Evolutionary conservation across 2,797 vertebrate genomes (phyloP), one percentile per base, ranked within the genome.

Genomic region (Melanotaenia pygmaea): DNA sequence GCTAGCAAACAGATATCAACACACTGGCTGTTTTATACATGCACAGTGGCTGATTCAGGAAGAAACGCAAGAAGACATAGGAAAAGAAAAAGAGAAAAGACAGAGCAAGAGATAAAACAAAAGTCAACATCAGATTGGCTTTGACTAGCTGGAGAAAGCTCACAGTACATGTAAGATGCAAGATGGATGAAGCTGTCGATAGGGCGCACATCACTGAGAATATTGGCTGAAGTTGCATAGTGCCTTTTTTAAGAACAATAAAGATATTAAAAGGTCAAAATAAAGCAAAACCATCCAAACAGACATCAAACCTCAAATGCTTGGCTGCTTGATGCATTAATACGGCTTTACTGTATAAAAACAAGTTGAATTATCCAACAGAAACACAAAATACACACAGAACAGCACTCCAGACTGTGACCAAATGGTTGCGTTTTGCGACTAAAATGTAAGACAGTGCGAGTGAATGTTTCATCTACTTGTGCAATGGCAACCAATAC

Each of bases 261-360:
- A 59, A 64, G 18, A 79, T 64, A 70, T 71, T 59, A 59, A 67
- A 63, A 74, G 56, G 57, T 50, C n/a, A 63, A 22, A 20, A 74
- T 72, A 43, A 56, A 68, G 62, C 56, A 24, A 6, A 67, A 82
- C 62, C 12, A 54, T 8, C 51, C 26, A 9, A 70, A 72, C 38
- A 35, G 1, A 77, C 59, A 65, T 70, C 24, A 51, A 68, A 74
- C n/a, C 74, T 3, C 2, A 59, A 38, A 13, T 16, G 24, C 1
- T 10, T 35, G 34, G 57, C 26, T 63, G 59, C 26, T 67, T 76
- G n/a, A 74, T 72, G 13, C 9, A 40, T 22, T 8, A 32, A 64
- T 79, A 60, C 28, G 43, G 26, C 16, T 71, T 68, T 32, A 57
- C 40, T 16, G 58, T 45, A 67, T 56, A 47, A 58, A 79, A 78